phyloP scores from a whole-genome alignment of 2,113 vertebrate genomes.

The Hiodon tergisus region DNA sequence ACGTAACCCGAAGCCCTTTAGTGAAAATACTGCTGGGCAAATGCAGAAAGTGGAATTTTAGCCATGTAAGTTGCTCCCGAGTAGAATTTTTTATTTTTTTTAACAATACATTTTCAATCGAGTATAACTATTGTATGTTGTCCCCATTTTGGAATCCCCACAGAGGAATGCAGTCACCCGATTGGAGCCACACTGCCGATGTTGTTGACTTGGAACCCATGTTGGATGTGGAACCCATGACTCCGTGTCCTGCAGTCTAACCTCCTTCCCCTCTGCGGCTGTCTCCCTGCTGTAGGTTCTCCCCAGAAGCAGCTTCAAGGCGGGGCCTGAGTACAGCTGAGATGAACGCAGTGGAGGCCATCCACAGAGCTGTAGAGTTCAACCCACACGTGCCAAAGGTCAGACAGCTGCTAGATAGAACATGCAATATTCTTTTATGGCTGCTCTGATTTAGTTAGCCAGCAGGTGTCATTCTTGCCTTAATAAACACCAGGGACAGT shows the following conservation, averaged over 20 bases:
- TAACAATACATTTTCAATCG: too few relatives aligned
- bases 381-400: constrained; percentile 99
- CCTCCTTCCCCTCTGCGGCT: constrained; percentile 23
- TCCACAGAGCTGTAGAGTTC: constrained; percentile 98
- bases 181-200: too few relatives aligned
- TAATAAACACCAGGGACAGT: background rate
- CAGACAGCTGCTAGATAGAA: constrained; percentile 30
- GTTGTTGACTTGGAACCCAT: background rate
- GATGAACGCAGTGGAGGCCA: constrained; percentile 98
- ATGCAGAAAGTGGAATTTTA: too few relatives aligned
- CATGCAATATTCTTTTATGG: background rate
- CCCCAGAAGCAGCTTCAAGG: constrained; percentile 90
- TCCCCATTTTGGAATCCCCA: too few relatives aligned
- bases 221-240: too few relatives aligned
- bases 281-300: constrained; percentile 69
- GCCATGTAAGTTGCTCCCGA: too few relatives aligned
- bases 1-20: too few relatives aligned
- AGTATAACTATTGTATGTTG: too few relatives aligned
- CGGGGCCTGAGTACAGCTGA: constrained; percentile 97
- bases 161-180: too few relatives aligned
- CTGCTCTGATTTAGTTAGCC: constrained; percentile 22
- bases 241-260: background rate
- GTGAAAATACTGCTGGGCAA: too few relatives aligned
- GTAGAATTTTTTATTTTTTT: too few relatives aligned
- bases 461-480: constrained; percentile 49